These are phyloP conservation scores for Malacosoma neustria DNA, from an alignment of 2,888 invertebrate species.

Conservation along the genomic window DNA sequence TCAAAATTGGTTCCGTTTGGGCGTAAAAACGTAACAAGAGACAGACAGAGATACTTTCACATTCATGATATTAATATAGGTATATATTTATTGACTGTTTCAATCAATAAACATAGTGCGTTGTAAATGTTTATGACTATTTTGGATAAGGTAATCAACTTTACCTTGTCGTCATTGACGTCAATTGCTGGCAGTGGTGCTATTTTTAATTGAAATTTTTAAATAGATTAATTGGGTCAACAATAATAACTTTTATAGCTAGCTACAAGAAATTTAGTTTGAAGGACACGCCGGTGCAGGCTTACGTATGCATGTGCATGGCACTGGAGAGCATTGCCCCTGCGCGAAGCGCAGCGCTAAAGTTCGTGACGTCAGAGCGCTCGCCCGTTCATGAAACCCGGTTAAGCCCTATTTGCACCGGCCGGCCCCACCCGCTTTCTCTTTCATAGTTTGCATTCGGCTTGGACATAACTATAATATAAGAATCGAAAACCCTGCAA, in stretches of 20 bases:
- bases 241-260: constrained; percentile 18
- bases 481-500: too few relatives aligned
- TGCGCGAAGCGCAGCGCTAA: constrained; percentile 20
- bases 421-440: neutral
- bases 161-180: constrained; percentile 5
- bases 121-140: neutral
- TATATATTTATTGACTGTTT: neutral
- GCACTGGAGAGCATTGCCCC: constrained; percentile 45
- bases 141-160: constrained; percentile 1
- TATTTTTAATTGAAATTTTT: constrained; percentile 19
- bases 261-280: constrained; percentile 18
- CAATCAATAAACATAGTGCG: neutral
- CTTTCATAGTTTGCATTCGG: too few relatives aligned
- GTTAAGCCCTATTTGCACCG: neutral
- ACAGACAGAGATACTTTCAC: too few relatives aligned
- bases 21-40: too few relatives aligned
- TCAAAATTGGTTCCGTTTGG: too few relatives aligned
- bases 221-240: constrained; percentile 32
- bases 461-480: too few relatives aligned
- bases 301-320: constrained; percentile 20
- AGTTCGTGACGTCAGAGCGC: constrained; percentile 28
- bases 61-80: too few relatives aligned
- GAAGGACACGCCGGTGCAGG: constrained; percentile 11
- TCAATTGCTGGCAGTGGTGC: neutral
- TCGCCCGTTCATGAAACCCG: neutral